phyloP scores from a whole-genome alignment of 2,888 invertebrate species.

The Stenotaenia linearis region DNA sequence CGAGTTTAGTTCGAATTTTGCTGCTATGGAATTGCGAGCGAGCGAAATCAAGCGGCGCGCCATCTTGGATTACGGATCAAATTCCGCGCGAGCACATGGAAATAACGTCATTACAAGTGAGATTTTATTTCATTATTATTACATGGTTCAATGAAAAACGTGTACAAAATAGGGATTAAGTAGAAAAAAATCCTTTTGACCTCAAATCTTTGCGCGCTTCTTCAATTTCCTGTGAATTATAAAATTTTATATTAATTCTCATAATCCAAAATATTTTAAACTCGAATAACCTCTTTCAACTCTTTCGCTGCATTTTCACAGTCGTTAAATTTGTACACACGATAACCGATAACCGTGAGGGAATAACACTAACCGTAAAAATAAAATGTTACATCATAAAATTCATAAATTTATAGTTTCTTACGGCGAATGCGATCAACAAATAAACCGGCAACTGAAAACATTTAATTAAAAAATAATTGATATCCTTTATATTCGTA shows the following conservation, averaged over 20 bases:
- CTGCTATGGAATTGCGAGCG: neutral
- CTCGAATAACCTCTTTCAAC: constrained; percentile 12
- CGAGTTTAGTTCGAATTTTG: neutral
- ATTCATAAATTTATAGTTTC: neutral
- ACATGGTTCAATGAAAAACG: neutral
- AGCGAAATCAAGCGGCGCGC: neutral
- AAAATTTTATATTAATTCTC: neutral
- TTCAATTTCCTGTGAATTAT: constrained; percentile 21
- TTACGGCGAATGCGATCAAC: neutral
- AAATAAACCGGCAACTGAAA: constrained; percentile 12
- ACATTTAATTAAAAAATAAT: neutral
- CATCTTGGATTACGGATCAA: neutral
- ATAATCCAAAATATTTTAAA: neutral
- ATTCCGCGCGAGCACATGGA: neutral
- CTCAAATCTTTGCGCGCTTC: constrained; percentile 10
- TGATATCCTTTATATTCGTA: neutral
- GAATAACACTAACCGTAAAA: constrained; percentile 29
- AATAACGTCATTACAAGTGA: neutral
- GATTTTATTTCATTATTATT: neutral
- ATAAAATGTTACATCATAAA: neutral
- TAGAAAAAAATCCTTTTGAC: constrained; percentile 5
- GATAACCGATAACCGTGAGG: constrained; percentile 29
- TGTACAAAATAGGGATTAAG: no score
- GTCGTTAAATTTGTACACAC: constrained; percentile 32
- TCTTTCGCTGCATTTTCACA: constrained; percentile 29